phyloP scores from a whole-genome alignment of 1,140 invertebrate species.

The Dreissena polymorpha region DNA sequence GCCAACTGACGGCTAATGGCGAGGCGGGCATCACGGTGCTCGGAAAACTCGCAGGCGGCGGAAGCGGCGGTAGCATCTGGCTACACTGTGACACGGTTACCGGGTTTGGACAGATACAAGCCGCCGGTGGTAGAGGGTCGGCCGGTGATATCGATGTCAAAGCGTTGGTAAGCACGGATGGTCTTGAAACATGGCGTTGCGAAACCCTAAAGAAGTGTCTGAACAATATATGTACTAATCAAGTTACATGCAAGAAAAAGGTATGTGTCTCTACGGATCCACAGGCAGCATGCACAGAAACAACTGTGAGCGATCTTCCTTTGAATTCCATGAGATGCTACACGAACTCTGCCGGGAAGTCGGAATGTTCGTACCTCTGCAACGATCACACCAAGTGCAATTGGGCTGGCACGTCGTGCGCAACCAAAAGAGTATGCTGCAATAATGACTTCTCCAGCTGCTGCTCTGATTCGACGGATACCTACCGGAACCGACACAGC shows the following conservation, averaged over 20 bases:
- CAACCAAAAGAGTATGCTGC: slow-evolving; percentile 43
- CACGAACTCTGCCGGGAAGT: background rate
- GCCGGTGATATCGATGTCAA: slow-evolving; percentile 30
- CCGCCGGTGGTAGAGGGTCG: slow-evolving; percentile 60
- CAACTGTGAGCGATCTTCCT: slow-evolving; percentile 17
- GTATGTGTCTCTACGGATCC: slow-evolving; percentile 9
- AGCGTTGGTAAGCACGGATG: slow-evolving; percentile 27
- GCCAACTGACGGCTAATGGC: slow-evolving; percentile 64
- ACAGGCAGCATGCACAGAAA: slow-evolving; percentile 14
- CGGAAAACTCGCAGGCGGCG: slow-evolving; percentile 61
- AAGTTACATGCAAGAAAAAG: slow-evolving; percentile 29
- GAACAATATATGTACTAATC: slow-evolving; percentile 24
- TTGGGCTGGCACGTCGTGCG: slow-evolving; percentile 30
- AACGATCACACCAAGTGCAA: slow-evolving; percentile 34
- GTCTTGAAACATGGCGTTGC: slow-evolving; percentile 32
- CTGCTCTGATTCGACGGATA: slow-evolving; percentile 31
- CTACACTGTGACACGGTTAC: slow-evolving; percentile 66
- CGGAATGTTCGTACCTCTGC: slow-evolving; percentile 35
- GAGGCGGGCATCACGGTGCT: slow-evolving; percentile 53
- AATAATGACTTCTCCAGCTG: slow-evolving; percentile 41
- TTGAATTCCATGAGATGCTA: slow-evolving; percentile 28
- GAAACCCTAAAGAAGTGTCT: slow-evolving; percentile 37
- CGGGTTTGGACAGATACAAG: slow-evolving; percentile 63
- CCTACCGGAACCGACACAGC: slow-evolving; percentile 7
- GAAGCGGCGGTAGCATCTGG: slow-evolving; percentile 72